Base-by-base conservation (phyloP, 2,113 vertebrate genomes). In the Prochilodus magdalenae region DNA sequence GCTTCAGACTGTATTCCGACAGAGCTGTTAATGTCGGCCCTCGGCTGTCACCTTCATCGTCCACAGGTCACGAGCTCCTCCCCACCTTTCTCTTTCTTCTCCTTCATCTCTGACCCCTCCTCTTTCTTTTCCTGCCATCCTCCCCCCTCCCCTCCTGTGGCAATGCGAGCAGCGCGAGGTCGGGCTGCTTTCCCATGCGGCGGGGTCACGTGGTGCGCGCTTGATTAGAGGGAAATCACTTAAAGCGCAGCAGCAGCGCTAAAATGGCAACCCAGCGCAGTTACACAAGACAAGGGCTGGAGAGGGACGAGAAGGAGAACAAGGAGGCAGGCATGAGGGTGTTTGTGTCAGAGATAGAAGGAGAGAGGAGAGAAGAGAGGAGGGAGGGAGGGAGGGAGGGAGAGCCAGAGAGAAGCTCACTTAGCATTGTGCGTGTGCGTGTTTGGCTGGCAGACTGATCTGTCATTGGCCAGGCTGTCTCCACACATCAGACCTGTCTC, bases 211-310 rank as follows among this genome's bases (percentile, higher is more conserved):
- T 93, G 92, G 88, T 90, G 86, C 89, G 88, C 89, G 89, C 90
- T 90, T 94, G 92, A 94, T 94, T 92, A 92, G 91, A 94, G 91
- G 91, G 92, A 93, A 93, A 93, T 92, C 90, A 93, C 92, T 92
- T 91, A 92, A 93, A 93, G 92, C 92, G 88, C 90, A 92, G 90
- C 90, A 91, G 90, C 85, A 87, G 53, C 20, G 53, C 88, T 91
- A 92, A 93, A 91, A 93, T 89, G 92, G 93, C 92, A 93, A 92
- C 90, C 91, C 57, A 60, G 57, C 10, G 92, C 92, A 92, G 89
- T 92, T 91, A 87, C 92, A 92, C 90, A 92, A 92, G 87, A 60
- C 86, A 84, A 83, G 83, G 87, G 88, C 89, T 1, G 11, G 18
- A 15, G 29, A n/a, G 29, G 18, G 71, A 30, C 84, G 81, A 66